Conservation (phyloP, 2,888 invertebrate species). For the Acanthosepion esculentum region DNA sequence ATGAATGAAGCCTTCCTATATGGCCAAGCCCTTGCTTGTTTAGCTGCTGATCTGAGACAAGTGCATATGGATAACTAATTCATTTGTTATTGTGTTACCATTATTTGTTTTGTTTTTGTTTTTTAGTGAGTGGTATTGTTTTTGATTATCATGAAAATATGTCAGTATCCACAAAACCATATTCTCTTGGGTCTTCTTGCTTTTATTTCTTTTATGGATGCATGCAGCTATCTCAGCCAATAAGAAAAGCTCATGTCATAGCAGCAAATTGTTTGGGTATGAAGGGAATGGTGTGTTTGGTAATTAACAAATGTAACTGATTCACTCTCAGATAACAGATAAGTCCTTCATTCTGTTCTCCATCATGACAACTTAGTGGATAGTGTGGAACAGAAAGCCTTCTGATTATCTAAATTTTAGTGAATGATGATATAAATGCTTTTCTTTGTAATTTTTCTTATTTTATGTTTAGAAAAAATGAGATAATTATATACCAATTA, state of each 20-base stretch:
- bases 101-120: neutral
- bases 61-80: neutral
- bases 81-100: neutral
- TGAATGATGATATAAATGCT: neutral
- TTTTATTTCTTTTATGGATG: neutral
- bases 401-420: neutral
- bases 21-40: neutral
- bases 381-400: neutral
- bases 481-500: neutral
- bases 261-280: neutral
- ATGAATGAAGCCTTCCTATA: neutral
- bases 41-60: neutral
- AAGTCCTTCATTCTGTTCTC: neutral
- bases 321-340: neutral
- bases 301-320: neutral
- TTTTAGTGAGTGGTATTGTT: neutral
- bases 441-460: neutral
- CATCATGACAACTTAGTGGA: neutral
- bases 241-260: neutral
- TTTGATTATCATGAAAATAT: neutral
- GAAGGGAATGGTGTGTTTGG: neutral
- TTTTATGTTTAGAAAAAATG: neutral
- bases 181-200: neutral
- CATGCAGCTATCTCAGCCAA: neutral
- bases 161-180: neutral